Conservation (phyloP, 2,113 vertebrate genomes). For the Ciconia maguari region DNA sequence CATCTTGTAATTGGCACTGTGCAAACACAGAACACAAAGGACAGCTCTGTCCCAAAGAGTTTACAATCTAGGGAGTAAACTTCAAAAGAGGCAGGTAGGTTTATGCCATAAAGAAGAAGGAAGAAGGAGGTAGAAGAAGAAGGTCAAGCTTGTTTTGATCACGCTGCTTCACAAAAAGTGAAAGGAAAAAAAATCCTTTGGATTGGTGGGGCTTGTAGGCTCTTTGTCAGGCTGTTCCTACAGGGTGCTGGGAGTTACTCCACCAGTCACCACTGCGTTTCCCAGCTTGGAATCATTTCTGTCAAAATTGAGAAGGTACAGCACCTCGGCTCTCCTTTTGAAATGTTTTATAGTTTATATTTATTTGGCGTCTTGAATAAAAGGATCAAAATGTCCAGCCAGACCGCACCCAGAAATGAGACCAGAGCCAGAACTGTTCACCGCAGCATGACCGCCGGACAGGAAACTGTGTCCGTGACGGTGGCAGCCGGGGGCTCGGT, state of each 20-base stretch:
- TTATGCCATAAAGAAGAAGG: not conserved
- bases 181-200: not conserved
- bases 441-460: accelerated
- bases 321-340: not conserved
- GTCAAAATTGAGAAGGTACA: not conserved
- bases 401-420: not conserved
- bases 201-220: not conserved
- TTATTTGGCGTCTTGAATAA: not conserved
- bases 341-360: not conserved
- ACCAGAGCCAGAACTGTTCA: accelerated
- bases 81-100: not conserved
- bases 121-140: not conserved
- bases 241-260: not conserved
- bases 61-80: not conserved
- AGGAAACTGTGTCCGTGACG: accelerated
- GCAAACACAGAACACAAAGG: slow-evolving; percentile 17
- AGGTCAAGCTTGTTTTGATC: not conserved
- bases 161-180: not conserved
- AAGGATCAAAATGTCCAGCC: not conserved
- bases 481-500: accelerated
- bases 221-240: not conserved
- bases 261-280: not conserved
- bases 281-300: not conserved
- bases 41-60: not conserved
- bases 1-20: not conserved